Conservation (phyloP, 1,140 invertebrate species). For the Lanistes nyassanus region DNA sequence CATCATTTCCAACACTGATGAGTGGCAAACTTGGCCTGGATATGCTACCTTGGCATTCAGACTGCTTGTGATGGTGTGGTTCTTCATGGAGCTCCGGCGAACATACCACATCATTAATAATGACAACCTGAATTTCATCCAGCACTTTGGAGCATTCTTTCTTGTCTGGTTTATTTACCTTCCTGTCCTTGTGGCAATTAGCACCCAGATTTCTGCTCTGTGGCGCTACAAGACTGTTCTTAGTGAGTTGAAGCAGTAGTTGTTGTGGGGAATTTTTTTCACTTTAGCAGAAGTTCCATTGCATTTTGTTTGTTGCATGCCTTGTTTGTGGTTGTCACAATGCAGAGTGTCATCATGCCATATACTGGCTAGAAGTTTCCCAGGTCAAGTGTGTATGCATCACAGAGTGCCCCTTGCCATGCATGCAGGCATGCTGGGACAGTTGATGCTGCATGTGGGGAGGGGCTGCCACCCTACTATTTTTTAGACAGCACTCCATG, state of each 20-base stretch:
- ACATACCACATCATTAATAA: conserved; percentile 64
- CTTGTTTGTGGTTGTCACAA: too few relatives aligned
- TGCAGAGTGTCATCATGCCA: background rate
- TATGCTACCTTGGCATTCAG: conserved; percentile 90
- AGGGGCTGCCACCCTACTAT: too few relatives aligned
- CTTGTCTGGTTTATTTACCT: conserved; percentile 98
- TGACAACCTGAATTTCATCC: conserved; percentile 89
- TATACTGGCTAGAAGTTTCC: background rate
- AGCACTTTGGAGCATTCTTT: conserved; percentile 96
- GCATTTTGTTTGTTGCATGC: too few relatives aligned
- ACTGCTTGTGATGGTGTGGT: conserved; percentile 93
- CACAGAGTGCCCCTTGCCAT: too few relatives aligned
- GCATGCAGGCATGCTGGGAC: too few relatives aligned
- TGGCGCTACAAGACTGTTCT: conserved; percentile 95
- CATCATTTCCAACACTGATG: conserved; percentile 94
- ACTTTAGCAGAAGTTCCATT: background rate
- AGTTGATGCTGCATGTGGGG: too few relatives aligned
- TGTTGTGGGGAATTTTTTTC: background rate
- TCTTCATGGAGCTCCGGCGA: conserved; percentile 85
- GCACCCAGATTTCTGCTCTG: conserved; percentile 89
- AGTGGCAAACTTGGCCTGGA: conserved; percentile 96
- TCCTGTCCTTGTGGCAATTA: conserved; percentile 92
- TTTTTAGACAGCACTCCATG: too few relatives aligned
- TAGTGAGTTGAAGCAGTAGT: too few relatives aligned
- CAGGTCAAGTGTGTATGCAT: background rate